Base-by-base conservation (phyloP, 2,797 vertebrate genomes). In the Sebastiscus albofasciatus region DNA sequence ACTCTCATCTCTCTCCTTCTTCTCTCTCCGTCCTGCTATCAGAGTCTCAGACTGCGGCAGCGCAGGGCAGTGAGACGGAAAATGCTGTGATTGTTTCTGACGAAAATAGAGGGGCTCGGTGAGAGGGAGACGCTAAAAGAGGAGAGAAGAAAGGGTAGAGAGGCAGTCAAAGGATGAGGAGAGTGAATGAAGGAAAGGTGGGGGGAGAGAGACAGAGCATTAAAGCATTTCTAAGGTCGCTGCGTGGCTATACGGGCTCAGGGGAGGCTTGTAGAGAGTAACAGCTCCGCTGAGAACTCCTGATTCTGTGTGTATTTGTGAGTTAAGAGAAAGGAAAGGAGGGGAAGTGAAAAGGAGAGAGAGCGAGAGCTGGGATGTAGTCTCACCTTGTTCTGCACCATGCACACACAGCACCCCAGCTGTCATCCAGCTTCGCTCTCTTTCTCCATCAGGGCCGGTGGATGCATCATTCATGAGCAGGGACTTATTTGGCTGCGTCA, bases 51-150 rank as follows among this genome's bases (percentile, higher is more conserved):
- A 95, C 94, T 96, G 95, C 92, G 75, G 94, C 94, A 94, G 81
- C 72, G 60, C 79, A 8, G 88, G 86, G 94, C 94, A 95, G 82
- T 92, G 93, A 95, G 79, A 90, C 36, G 92, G 93, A 96, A 96
- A 95, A 95, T 91, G 89, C 93, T 94, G 88, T 94, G 92, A 95
- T 94, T 95, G 94, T 95, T 95, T 92, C 90, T 91, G 91, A 93
- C 84, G 86, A 94, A 95, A 95, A 94, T 85, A 87, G 83, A 94
- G 87, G 75, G 70, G 72, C 80, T 86, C 49, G 22, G 85, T 67
- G 82, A 92, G 85, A 86, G 67, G 81, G 74, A 86, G 77, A 89
- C 27, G 55, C 72, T 79, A 75, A 79, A 90, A 67, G 72, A 69
- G 68, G 72, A 65, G 16, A 72, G 54, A 56, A 75, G 65, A 66